Percentiles rank a stretch among this genome's conserved stretches.
These are phyloP conservation scores for Peromyscus attwateri DNA, from an alignment of 2,797 vertebrate species.

Conservation along the genomic window DNA sequence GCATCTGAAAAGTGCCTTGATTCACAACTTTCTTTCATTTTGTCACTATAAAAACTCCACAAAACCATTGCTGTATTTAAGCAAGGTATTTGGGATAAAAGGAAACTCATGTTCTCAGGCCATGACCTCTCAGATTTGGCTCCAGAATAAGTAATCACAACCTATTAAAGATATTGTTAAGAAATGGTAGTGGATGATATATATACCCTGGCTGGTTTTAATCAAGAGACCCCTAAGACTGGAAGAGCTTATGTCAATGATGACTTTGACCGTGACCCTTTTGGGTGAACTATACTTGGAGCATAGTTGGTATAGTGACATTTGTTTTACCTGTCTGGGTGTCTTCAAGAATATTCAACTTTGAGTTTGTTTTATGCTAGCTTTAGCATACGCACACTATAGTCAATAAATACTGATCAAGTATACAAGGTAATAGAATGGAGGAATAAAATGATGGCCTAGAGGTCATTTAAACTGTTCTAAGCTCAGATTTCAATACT, in stretches of 20 bases:
- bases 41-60: not conserved
- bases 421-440: not conserved
- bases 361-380: not conserved
- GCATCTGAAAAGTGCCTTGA: not conserved
- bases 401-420: not conserved
- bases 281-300: slow-evolving; percentile 20
- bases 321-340: not conserved
- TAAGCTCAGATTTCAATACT: slow-evolving; percentile 29
- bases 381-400: not conserved
- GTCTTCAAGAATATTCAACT: not conserved
- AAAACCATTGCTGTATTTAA: not conserved
- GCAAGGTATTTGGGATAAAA: not conserved
- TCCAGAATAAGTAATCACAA: not conserved
- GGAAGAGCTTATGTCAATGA: not conserved
- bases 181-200: not conserved
- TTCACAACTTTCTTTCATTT: not conserved
- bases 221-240: not conserved
- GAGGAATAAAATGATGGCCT: not conserved
- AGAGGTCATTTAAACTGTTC: not conserved
- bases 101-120: not conserved
- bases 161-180: slow-evolving; percentile 11
- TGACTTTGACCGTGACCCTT: slow-evolving; percentile 17
- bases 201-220: not conserved
- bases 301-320: not conserved
- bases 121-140: not conserved